Conservation (phyloP, 2,113 vertebrate species). For the Laterallus jamaicensis region DNA sequence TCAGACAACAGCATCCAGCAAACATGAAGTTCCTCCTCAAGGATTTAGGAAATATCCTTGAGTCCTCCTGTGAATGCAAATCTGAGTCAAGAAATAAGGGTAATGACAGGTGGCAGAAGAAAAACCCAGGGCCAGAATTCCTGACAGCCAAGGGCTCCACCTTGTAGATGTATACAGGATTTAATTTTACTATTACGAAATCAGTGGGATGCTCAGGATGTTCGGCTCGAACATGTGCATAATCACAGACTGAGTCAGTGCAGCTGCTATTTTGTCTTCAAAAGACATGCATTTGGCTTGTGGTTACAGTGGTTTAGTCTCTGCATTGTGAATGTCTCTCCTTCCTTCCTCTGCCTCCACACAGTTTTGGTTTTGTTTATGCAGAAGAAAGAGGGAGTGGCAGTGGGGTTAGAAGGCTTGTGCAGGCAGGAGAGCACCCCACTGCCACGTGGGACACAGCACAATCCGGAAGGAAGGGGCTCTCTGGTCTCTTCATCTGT, state of each 20-base stretch:
- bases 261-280: background rate
- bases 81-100: background rate
- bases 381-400: background rate
- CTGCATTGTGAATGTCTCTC: background rate
- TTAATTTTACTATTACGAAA: background rate
- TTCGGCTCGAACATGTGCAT: background rate
- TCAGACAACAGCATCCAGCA: background rate
- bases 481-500: background rate
- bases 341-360: background rate
- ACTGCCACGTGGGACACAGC: background rate
- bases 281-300: background rate
- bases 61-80: background rate
- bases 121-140: background rate
- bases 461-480: background rate
- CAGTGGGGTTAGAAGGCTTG: background rate
- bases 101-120: background rate
- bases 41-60: background rate
- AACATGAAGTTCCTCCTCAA: background rate
- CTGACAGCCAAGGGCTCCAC: background rate
- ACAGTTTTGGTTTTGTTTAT: background rate
- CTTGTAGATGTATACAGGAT: background rate
- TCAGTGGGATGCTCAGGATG: background rate
- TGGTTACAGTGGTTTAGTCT: background rate
- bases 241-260: background rate
- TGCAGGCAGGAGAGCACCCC: background rate